phyloP scores from a whole-genome alignment of 2,888 invertebrate species.

The Chymomyza caudatula region DNA sequence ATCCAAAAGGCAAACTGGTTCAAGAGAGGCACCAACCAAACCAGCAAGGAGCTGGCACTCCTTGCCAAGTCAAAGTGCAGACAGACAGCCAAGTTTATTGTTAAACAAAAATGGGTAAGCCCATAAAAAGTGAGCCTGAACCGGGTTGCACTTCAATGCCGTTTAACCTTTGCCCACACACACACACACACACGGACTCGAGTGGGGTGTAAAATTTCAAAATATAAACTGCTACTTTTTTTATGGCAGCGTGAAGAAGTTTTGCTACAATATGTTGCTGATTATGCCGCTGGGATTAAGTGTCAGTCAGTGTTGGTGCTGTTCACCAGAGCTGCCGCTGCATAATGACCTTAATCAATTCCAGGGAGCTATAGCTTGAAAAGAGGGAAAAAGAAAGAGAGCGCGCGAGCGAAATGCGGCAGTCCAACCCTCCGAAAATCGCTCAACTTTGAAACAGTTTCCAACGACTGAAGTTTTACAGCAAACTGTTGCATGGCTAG shows the following conservation, averaged over 20 bases:
- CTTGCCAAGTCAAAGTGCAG: slow-evolving; percentile 44
- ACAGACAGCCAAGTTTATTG: slow-evolving; percentile 53
- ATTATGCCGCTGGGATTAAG: slow-evolving; percentile 71
- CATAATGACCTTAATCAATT: slow-evolving; percentile 73
- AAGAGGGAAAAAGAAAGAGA: neutral
- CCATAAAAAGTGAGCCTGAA: slow-evolving; percentile 47
- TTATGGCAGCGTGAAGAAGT: slow-evolving; percentile 58
- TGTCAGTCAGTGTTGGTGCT: slow-evolving; percentile 51
- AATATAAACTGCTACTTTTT: slow-evolving; percentile 51
- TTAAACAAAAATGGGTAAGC: slow-evolving; percentile 64
- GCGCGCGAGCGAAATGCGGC: neutral
- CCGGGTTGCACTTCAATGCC: slow-evolving; percentile 27
- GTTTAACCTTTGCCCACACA: slow-evolving; percentile 45
- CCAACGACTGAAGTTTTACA: slow-evolving; percentile 24
- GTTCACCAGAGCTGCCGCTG: slow-evolving; percentile 31
- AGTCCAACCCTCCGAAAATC: slow-evolving; percentile 9
- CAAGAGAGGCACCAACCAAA: slow-evolving; percentile 7
- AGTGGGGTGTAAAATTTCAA: slow-evolving; percentile 56
- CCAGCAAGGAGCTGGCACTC: slow-evolving; percentile 31
- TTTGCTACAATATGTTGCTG: slow-evolving; percentile 73
- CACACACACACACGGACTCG: slow-evolving; percentile 6
- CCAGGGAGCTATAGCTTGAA: slow-evolving; percentile 41
- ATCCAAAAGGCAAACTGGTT: slow-evolving; percentile 21
- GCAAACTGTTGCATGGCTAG: slow-evolving; percentile 58
- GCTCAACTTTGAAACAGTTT: slow-evolving; percentile 34